Evolutionary conservation across 2,113 vertebrate genomes (phyloP).

Genomic region (Cathartes aura): DNA sequence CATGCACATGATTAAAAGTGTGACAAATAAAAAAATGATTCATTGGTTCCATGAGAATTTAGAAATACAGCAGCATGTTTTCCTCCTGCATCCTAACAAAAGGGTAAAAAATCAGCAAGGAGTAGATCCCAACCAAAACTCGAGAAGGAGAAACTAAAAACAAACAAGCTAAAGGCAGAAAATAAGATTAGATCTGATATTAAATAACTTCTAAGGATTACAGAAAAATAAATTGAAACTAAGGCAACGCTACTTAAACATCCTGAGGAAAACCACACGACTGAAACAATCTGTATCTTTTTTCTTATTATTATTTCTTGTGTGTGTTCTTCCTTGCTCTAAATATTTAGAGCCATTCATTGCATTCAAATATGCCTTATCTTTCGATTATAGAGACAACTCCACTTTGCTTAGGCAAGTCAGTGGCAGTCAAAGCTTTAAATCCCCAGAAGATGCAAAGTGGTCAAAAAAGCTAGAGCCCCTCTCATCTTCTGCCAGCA

Average conservation of each 20-base stretch:
- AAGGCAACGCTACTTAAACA: conserved; percentile 22
- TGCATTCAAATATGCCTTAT: background rate
- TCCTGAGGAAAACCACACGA: conserved; percentile 10
- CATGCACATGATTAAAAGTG: background rate
- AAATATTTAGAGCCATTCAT: background rate
- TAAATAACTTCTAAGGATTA: conserved; percentile 6
- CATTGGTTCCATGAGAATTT: background rate
- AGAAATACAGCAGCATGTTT: conserved; percentile 5
- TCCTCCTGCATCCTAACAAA: background rate
- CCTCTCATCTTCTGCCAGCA: conserved; percentile 2
- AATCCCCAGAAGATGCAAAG: background rate
- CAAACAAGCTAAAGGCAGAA: background rate
- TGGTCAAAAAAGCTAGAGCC: background rate
- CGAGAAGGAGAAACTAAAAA: background rate
- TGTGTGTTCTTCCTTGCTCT: background rate
- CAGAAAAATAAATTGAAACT: conserved; percentile 31
- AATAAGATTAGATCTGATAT: background rate
- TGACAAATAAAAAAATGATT: background rate
- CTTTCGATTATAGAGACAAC: background rate
- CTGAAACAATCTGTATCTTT: background rate
- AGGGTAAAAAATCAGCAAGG: background rate
- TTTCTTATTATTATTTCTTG: background rate
- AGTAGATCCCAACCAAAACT: background rate
- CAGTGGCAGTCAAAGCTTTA: background rate
- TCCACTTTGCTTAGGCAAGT: background rate